phyloP scores from a whole-genome alignment of 2,113 vertebrate species.

The Morone chrysops region DNA sequence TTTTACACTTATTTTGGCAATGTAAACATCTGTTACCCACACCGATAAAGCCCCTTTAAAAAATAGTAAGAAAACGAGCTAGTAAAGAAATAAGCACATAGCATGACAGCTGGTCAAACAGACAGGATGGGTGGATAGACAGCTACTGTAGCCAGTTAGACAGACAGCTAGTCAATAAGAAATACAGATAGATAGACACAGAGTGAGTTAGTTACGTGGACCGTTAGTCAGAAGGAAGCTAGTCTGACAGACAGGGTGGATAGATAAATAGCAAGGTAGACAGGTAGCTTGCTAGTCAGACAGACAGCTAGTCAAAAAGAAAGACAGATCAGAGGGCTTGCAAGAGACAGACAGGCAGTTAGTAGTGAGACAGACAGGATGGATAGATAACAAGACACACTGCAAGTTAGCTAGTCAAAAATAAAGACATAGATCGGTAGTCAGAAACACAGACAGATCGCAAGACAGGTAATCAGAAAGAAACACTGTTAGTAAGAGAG shows the following conservation, averaged over 20 bases:
- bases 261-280: not conserved
- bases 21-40: too few relatives aligned
- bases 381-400: not conserved
- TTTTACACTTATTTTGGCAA: too few relatives aligned
- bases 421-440: not conserved
- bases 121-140: conserved; percentile 6
- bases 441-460: not conserved
- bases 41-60: too few relatives aligned
- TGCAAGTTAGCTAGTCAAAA: not conserved
- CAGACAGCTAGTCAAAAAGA: not conserved
- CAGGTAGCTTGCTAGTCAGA: not conserved
- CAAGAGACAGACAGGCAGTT: too few relatives aligned
- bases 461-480: conserved; percentile 5
- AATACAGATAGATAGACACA: not conserved
- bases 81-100: too few relatives aligned
- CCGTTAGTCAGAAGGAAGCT: too few relatives aligned
- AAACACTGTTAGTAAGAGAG: not conserved
- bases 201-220: not conserved
- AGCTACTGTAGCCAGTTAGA: not conserved
- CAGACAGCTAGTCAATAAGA: not conserved
- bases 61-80: too few relatives aligned
- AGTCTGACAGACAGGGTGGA: not conserved
- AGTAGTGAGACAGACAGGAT: not conserved
- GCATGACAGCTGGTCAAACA: not conserved
- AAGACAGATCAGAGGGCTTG: not conserved